Evolutionary conservation across 2,888 invertebrate genomes (phyloP), one percentile per base, ranked within the genome.

Genomic region (Sinodicranocentrus sp.): DNA sequence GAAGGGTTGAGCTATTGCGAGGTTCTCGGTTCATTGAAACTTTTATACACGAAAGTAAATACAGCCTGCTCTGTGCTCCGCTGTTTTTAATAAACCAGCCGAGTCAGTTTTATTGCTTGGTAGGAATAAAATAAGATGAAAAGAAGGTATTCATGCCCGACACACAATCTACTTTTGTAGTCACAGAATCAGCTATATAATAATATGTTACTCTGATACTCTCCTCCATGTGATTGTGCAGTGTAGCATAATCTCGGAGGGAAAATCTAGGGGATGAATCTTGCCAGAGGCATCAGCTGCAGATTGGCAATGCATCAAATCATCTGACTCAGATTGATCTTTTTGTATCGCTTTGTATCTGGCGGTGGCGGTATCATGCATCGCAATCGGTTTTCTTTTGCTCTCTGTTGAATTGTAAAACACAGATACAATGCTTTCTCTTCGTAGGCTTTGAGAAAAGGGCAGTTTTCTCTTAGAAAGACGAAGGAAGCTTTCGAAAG

Each of bases 231-330:
- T 33, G 33, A 33, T 33, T 44, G 44, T 44, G 70, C 17, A 21
- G 67, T 19, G 33, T 54, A 25, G 61, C 44, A 54, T 77, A 77
- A 77, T 67, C 63, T 72, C 72, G 10, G 48, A 65, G 71, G 79
- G 19, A 63, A 72, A 65, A 70, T 78, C 28, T 67, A 33, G 5
- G 17, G 21, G 54, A 21, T 21, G 19, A 65, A 17, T 68, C 68
- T 48, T 3, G 25, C 52, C 23, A 26, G 3, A 67, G 67, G 67
- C 73, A 82, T 72, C 80, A 82, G 73, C 80, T 73, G 73, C 67
- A 82, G 71, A 82, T 73, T 82, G 80, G 57, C 65, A 82, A 82
- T 82, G 71, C 73, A 82, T 82, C 80, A 82, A 82, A 82, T 82
- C 73, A 73, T 82, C 67, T 73, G 67, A 67, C 73, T 82, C 80